Evolutionary conservation across 2,797 vertebrate species (phyloP).

Genomic region (Microctenopoma stevenorrisi): DNA sequence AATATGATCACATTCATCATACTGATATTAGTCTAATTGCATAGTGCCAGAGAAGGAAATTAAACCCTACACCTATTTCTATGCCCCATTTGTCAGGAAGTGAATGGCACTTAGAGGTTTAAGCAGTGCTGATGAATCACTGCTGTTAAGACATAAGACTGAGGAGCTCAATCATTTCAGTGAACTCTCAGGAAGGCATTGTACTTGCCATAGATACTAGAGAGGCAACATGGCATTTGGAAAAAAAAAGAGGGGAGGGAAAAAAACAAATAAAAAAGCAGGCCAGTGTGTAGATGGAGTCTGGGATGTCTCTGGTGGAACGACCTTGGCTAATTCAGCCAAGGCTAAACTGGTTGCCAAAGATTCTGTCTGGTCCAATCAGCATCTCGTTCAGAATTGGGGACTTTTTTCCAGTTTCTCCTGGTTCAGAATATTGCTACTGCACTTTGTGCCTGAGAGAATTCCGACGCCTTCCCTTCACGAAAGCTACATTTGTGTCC

Average conservation of each 20-base stretch:
- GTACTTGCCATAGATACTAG: constrained; percentile 18
- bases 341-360: constrained; percentile 63
- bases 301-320: constrained; percentile 53
- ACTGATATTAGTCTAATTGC: constrained; percentile 71
- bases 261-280: constrained; percentile 27
- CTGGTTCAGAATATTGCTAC: constrained; percentile 29
- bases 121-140: constrained; percentile 57
- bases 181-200: constrained; percentile 35
- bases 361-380: constrained; percentile 70
- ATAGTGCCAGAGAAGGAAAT: constrained; percentile 70
- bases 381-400: constrained; percentile 57
- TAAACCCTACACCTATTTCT: constrained; percentile 67
- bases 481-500: constrained; percentile 47
- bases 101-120: constrained; percentile 67
- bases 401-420: constrained; percentile 39
- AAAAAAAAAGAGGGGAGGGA: constrained; percentile 32
- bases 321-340: constrained; percentile 67
- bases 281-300: constrained; percentile 17
- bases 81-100: constrained; percentile 70
- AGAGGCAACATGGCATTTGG: constrained; percentile 38
- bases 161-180: constrained; percentile 58
- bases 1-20: constrained; percentile 71
- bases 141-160: constrained; percentile 47
- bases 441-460: constrained; percentile 24
- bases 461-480: constrained; percentile 33